Conservation (phyloP, 2,888 invertebrate species). For the Drosophila kuntzei region DNA sequence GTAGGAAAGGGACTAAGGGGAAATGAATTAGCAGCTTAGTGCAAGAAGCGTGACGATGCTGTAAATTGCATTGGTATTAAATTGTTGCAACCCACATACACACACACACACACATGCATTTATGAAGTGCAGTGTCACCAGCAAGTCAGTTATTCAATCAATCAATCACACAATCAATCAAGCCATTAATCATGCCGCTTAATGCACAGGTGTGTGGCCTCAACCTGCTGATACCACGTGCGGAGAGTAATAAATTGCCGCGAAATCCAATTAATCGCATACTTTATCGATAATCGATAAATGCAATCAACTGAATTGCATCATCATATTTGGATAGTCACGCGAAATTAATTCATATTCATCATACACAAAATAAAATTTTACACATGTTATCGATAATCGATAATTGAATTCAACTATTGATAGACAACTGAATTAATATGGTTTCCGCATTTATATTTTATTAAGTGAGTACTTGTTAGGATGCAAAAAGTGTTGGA, state of each 20-base stretch:
- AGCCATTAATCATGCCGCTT: constrained; percentile 50
- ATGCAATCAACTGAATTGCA: constrained; percentile 5
- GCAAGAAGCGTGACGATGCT: constrained; percentile 40
- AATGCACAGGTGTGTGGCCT: constrained; percentile 24
- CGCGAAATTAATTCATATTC: not conserved
- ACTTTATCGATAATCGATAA: constrained; percentile 26
- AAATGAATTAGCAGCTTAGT: constrained; percentile 38
- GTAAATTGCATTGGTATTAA: constrained; percentile 54
- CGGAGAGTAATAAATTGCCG: constrained; percentile 31
- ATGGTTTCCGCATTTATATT: too few relatives aligned
- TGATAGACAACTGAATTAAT: too few relatives aligned
- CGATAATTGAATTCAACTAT: not conserved
- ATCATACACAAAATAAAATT: not conserved
- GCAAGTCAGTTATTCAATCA: constrained; percentile 34
- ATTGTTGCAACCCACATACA: constrained; percentile 19
- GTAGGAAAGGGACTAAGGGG: constrained; percentile 1
- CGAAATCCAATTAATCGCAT: constrained; percentile 42
- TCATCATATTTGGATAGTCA: not conserved
- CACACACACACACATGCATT: constrained; percentile 6
- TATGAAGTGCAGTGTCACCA: constrained; percentile 13
- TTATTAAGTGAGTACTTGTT: too few relatives aligned
- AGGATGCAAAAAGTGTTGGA: too few relatives aligned
- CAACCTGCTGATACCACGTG: constrained; percentile 19
- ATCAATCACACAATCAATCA: constrained; percentile 40
- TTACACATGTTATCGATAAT: not conserved